Conservation (phyloP, 1,140 invertebrate species). For the Eumaeus atala region DNA sequence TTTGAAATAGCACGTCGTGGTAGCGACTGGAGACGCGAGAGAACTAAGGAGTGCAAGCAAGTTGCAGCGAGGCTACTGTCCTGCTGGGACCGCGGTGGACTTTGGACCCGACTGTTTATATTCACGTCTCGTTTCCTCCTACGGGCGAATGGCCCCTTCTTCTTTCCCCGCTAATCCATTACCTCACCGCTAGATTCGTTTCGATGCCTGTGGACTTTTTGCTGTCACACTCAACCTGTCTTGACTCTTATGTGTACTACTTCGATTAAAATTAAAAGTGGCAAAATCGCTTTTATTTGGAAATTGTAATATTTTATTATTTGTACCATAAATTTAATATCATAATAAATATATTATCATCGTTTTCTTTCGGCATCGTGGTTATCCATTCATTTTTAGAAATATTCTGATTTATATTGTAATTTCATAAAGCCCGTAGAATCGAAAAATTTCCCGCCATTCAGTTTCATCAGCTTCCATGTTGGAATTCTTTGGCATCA, state of each 20-base stretch:
- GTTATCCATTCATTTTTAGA: too few relatives aligned
- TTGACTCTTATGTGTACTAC: constrained; percentile 11
- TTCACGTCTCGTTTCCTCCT: constrained; percentile 48
- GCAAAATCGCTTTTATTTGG: too few relatives aligned
- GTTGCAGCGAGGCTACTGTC: constrained; percentile 50
- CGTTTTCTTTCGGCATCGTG: too few relatives aligned
- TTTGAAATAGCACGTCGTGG: constrained; percentile 8
- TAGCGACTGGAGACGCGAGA: constrained; percentile 27
- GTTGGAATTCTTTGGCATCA: too few relatives aligned
- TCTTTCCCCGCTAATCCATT: constrained; percentile 32
- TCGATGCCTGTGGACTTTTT: constrained; percentile 48
- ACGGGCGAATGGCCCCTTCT: constrained; percentile 31
- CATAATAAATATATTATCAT: too few relatives aligned
- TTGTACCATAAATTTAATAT: too few relatives aligned
- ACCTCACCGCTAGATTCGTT: constrained; percentile 49
- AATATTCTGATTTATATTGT: too few relatives aligned
- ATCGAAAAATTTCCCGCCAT: too few relatives aligned
- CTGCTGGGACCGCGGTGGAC: constrained; percentile 45
- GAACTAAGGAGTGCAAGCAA: too few relatives aligned
- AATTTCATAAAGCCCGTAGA: too few relatives aligned
- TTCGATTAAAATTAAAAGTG: not conserved
- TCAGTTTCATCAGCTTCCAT: too few relatives aligned
- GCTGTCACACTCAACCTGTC: constrained; percentile 33
- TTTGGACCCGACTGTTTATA: constrained; percentile 62
- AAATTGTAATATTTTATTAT: too few relatives aligned